Base-by-base conservation (phyloP, 2,888 invertebrate genomes). In the Blastobasis lacticolella region DNA sequence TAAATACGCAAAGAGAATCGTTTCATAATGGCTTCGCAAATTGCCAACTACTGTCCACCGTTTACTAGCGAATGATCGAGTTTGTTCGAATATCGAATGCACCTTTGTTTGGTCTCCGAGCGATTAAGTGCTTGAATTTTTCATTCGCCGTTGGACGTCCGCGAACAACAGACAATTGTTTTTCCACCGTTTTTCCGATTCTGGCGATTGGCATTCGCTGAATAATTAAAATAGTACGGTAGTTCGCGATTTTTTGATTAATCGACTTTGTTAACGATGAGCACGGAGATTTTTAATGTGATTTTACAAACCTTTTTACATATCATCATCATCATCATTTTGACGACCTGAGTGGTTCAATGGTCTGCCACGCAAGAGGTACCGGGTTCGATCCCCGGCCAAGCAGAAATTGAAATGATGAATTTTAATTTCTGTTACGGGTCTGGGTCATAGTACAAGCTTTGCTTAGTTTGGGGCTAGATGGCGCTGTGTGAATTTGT, bases 221-320 rank as follows among this genome's bases (percentile, higher is more conserved):
- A 88, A 88, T 88, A 82, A 84, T 86, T 67, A 59, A 87, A 74
- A 56, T 56, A 57, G 59, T 61, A 70, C 66, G 71, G 81, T 81
- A 79, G 80, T 80, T 80, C 70, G 75, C 71, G 68, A 84, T 79
- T 87, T 84, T 86, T 84, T 85, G 85, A 87, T 87, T 86, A 87
- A 23, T 23, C 23, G 23, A 23, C 23, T 23, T 23, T 23, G 23
- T 23, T 23, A 3, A 23, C 23, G 23, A 23, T 23, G 23, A 23
- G 23, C 23, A 23, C 23, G 23, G 3, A 23, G 23, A 23, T 23
- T 23, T 23, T 23, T 2, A 23, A 23, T 23, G 23, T 23, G 2
- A 23, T 23, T 23, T 23, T 23, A 2, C 23, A 23, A 23, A 23
- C 23, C 3, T 23, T 23, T 23, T 23, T 3, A 23, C 23, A 23